Evolutionary conservation across 2,797 vertebrate genomes (phyloP).

Genomic region (Cryptoprocta ferox): DNA sequence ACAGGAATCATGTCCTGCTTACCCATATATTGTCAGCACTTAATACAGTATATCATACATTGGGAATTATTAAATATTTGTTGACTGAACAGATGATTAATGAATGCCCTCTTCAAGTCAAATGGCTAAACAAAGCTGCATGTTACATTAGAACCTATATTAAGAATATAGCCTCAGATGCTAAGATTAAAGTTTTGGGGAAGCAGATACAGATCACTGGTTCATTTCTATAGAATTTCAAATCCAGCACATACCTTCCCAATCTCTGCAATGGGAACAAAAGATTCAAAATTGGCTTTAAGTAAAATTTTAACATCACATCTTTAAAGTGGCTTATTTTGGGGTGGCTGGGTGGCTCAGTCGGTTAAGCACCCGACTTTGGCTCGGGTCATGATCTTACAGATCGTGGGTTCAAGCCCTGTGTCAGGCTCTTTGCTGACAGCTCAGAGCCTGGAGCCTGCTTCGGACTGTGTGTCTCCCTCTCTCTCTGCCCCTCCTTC

Average conservation of each 20-base stretch:
- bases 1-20: background rate
- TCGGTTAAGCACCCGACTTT: no score
- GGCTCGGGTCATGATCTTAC: no score
- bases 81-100: background rate
- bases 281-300: background rate
- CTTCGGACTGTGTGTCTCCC: no score
- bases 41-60: background rate
- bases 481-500: no score
- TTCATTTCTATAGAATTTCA: background rate
- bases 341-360: no score
- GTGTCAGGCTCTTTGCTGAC: no score
- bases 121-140: background rate
- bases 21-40: background rate
- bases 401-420: no score
- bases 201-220: background rate
- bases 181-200: background rate
- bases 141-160: background rate
- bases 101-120: background rate
- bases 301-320: background rate
- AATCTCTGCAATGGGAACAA: constrained; percentile 12
- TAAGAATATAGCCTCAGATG: background rate
- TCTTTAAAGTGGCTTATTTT: background rate
- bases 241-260: background rate
- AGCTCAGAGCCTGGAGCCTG: no score
- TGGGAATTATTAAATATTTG: constrained; percentile 36